Conservation (phyloP, 2,797 vertebrate species). For the Lophotriccus pileatus region DNA sequence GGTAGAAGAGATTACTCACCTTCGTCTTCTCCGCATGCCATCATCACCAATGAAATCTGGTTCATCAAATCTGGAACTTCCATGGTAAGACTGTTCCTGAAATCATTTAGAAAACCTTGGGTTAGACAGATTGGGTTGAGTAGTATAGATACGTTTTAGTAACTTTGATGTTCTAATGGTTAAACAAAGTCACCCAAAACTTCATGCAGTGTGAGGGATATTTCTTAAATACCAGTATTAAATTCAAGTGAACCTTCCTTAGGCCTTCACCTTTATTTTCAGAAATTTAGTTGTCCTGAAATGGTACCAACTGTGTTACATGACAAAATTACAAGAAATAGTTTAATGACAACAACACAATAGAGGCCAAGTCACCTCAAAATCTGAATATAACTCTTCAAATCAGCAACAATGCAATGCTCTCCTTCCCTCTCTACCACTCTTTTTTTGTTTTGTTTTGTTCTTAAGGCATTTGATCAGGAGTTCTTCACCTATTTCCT, state of each 20-base stretch:
- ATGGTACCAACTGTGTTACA: background rate
- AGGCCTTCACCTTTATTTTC: background rate
- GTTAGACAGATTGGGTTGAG: background rate
- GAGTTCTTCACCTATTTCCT: background rate
- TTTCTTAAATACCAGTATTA: background rate
- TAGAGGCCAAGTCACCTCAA: background rate
- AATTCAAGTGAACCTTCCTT: background rate
- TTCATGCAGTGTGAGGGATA: background rate
- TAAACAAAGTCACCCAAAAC: background rate
- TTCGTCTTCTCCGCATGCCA: background rate
- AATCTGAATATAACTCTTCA: background rate
- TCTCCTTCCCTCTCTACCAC: background rate
- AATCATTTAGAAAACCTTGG: background rate
- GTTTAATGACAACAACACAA: background rate
- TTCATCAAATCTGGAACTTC: background rate
- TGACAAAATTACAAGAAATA: background rate
- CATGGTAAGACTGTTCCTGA: background rate
- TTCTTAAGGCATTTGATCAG: background rate
- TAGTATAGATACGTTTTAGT: background rate
- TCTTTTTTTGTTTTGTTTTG: too few relatives aligned
- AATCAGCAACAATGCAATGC: background rate
- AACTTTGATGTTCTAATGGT: background rate
- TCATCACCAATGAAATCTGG: background rate
- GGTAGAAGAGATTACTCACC: background rate
- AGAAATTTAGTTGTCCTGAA: background rate